Evolutionary conservation across 2,113 vertebrate species (phyloP).

Genomic region (Notiomystis cincta): DNA sequence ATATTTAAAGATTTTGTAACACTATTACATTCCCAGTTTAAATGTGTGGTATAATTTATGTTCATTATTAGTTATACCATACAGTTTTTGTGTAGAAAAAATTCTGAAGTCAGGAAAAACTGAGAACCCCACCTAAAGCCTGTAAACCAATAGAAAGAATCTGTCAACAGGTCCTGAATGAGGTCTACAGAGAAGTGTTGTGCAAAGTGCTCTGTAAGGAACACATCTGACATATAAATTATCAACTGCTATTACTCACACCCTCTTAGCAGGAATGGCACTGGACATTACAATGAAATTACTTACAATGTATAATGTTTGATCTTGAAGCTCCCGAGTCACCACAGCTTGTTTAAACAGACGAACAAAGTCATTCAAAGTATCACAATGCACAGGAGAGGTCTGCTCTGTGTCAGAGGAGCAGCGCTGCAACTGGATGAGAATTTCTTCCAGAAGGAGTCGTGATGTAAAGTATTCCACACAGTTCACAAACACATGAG

Average conservation of each 20-base stretch:
- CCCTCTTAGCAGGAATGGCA: background rate
- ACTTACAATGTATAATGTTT: conserved; percentile 93
- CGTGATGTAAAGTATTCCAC: conserved; percentile 83
- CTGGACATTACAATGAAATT: background rate
- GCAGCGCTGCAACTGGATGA: conserved; percentile 77
- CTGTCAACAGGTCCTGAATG: background rate
- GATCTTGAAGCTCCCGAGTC: conserved; percentile 60
- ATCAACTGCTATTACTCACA: background rate
- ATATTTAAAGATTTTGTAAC: background rate
- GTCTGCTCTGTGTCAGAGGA: conserved; percentile 44
- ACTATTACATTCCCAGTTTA: background rate
- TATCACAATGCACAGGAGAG: conserved; percentile 75
- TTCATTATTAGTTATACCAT: background rate
- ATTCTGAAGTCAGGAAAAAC: background rate
- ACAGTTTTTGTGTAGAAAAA: background rate
- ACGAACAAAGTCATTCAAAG: conserved; percentile 87
- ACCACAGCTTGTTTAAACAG: conserved; percentile 79
- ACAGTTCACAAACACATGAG: conserved; percentile 85
- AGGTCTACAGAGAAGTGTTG: background rate
- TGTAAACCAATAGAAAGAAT: background rate
- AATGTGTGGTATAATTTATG: background rate
- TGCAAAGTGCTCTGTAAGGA: background rate
- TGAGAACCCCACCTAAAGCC: background rate
- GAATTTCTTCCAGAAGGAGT: conserved; percentile 87
- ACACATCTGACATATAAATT: background rate